Conservation (phyloP, 2,797 vertebrate genomes). For the Pseudochirops corinnae region DNA sequence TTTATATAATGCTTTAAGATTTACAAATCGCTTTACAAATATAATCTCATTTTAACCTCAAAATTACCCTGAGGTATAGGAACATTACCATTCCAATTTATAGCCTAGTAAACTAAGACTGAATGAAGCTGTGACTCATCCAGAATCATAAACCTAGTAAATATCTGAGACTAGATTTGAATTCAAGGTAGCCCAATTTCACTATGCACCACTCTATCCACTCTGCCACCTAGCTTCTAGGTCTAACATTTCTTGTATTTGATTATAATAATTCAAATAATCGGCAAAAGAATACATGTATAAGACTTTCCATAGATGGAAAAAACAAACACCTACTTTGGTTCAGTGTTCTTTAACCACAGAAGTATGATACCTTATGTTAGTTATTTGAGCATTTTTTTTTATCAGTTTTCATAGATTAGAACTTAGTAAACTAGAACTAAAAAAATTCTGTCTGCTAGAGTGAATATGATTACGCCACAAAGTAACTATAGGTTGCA, state of each 20-base stretch:
- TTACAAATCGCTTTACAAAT: not conserved
- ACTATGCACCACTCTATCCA: not conserved
- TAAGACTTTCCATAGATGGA: not conserved
- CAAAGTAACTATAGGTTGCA: not conserved
- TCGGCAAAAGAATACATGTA: not conserved
- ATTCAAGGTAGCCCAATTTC: not conserved
- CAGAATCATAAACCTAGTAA: not conserved
- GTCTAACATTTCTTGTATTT: not conserved
- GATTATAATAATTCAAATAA: not conserved
- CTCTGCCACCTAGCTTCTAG: not conserved
- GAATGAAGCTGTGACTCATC: not conserved
- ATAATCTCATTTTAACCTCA: not conserved
- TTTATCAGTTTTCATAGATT: not conserved
- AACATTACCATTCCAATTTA: not conserved
- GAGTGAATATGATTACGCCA: not conserved
- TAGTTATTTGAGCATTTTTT: not conserved
- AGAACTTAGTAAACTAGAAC: constrained; percentile 9
- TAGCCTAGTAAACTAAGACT: not conserved
- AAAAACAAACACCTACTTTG: not conserved
- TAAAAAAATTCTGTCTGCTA: not conserved
- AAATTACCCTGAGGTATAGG: not conserved
- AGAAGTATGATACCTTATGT: not conserved
- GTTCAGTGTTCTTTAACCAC: not conserved
- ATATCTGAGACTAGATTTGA: not conserved
- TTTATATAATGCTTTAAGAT: not conserved